Percentiles rank a stretch among this genome's conserved stretches.
Conservation (phyloP, 2,888 invertebrate species). For the Troides aeacus region DNA sequence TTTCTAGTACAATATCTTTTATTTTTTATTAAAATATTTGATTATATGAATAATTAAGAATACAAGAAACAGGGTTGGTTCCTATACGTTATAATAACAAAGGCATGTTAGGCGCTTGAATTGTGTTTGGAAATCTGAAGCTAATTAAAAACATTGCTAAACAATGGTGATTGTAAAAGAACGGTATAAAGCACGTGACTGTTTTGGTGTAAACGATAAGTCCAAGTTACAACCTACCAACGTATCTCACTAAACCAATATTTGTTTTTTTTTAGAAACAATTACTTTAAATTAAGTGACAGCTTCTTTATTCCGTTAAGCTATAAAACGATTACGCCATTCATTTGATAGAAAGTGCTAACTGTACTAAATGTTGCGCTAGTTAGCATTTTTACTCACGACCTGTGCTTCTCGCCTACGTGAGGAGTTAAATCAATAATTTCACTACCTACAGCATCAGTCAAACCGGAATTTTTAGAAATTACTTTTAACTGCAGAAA, state of each 20-base stretch:
- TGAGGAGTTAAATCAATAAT: no score
- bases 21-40: not conserved
- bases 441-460: no score
- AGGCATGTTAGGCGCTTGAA: slow-evolving; percentile 13
- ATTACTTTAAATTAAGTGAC: no score
- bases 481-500: no score
- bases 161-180: slow-evolving; percentile 32
- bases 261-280: not conserved
- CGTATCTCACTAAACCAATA: not conserved
- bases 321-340: no score
- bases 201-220: slow-evolving; percentile 25
- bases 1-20: not conserved
- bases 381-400: no score
- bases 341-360: no score
- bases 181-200: slow-evolving; percentile 30
- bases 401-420: no score
- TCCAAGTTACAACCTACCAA: slow-evolving; percentile 15
- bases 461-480: no score
- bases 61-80: not conserved
- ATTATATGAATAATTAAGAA: not conserved
- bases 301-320: no score
- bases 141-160: slow-evolving; percentile 31
- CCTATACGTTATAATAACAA: slow-evolving; percentile 10
- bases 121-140: slow-evolving; percentile 22
- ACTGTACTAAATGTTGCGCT: no score